Evolutionary conservation across 2,888 invertebrate species (phyloP), one percentile per base, ranked within the genome.

Genomic region (Dendrolimus houi): DNA sequence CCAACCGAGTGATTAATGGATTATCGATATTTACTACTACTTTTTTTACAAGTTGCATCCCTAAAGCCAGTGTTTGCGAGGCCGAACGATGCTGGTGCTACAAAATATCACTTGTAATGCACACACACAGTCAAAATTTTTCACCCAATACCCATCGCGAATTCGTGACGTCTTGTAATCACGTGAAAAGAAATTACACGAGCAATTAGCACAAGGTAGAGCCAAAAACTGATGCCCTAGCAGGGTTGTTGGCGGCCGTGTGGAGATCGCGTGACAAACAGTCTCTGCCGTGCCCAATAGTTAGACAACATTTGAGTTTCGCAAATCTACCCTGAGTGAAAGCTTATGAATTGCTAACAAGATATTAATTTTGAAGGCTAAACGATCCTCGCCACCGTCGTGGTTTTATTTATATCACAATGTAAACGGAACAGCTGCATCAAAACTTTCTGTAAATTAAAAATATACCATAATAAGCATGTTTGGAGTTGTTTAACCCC

Each of bases 221-320:
- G 29, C 29, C 29, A 63, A 69, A 66, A 66, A 59, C 61, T 60
- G 60, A 63, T 63, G 62, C 60, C 66, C 63, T 55, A 57, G 60
- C 65, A 61, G 64, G 68, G 61, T 66, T 61, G 67, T 59, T 58
- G 65, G 65, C 61, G 60, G 60, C 62, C 58, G 76, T 77, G 78
- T 71, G 71, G 66, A 66, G 75, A 61, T 87, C 71, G 87, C 87
- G 87, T 87, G 87, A 75, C 79, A 55, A 53, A 53, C 55, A 66
- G 63, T 62, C 60, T 66, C 67, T 75, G 85, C 82, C 87, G 85
- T 83, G 85, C 87, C 87, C 83, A 77, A 76, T 74, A 72, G 79
- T 81, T 77, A 79, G 80, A 80, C 78, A 79, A 79, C 79, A 75
- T 80, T 82, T 77, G 79, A 78, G 72, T 81, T 81, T 85, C 73